Percentiles rank a stretch among this genome's conserved stretches.
Conservation (phyloP, 2,797 vertebrate species). For the Myiothlypis chrysogaster region DNA sequence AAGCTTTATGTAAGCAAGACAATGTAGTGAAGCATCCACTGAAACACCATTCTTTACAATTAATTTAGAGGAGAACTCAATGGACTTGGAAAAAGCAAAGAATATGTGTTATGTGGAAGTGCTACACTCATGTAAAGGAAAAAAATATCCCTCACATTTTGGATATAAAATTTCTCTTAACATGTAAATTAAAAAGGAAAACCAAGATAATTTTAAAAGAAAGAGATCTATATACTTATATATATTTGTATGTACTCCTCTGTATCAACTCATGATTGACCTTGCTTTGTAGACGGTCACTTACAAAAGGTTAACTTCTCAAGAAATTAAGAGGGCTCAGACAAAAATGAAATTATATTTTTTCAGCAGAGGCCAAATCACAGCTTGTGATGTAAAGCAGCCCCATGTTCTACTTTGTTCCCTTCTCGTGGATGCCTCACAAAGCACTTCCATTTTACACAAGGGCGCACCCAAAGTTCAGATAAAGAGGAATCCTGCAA, state of each 20-base stretch:
- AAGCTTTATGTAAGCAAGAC: not conserved
- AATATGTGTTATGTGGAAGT: accelerated
- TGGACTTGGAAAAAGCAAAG: not conserved
- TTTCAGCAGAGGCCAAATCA: not conserved
- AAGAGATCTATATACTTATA: not conserved
- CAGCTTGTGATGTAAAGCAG: not conserved
- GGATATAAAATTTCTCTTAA: not conserved
- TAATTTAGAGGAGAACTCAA: not conserved
- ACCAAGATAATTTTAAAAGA: not conserved
- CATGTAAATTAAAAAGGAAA: not conserved
- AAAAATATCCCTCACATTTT: not conserved
- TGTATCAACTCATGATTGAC: not conserved
- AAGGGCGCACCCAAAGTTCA: not conserved
- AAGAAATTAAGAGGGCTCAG: not conserved
- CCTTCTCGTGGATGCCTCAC: not conserved
- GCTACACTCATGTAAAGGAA: not conserved
- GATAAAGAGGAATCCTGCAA: constrained; percentile 1
- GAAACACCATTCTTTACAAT: not conserved
- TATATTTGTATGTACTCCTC: not conserved
- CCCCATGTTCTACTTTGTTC: not conserved
- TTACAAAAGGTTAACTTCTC: not conserved
- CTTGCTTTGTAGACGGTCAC: not conserved
- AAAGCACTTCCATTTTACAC: constrained; percentile 31
- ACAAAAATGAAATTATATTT: not conserved
- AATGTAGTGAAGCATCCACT: not conserved